These are phyloP conservation scores for Torymus tubicola DNA, from an alignment of 2,888 invertebrate species.

Conservation along the genomic window DNA sequence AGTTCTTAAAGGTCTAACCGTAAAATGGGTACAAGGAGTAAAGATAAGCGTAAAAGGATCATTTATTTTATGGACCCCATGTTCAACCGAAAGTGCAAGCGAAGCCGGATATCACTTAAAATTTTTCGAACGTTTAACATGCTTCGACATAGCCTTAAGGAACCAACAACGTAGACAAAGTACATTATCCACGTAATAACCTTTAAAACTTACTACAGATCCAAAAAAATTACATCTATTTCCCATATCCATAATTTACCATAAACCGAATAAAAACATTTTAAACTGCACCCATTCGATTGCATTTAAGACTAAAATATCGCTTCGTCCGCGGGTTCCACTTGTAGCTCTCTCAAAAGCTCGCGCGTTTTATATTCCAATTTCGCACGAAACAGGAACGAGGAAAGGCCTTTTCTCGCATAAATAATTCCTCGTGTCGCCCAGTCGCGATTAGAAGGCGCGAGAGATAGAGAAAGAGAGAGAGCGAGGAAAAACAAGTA, in stretches of 20 bases:
- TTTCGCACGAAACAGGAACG: neutral
- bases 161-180: slow-evolving; percentile 25
- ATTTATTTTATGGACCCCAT: slow-evolving; percentile 29
- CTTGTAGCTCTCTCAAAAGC: no score
- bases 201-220: no score
- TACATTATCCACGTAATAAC: neutral
- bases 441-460: slow-evolving; percentile 25
- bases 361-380: neutral
- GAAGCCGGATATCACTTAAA: slow-evolving; percentile 20
- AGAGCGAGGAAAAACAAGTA: neutral
- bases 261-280: no score
- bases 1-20: no score
- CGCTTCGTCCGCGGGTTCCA: no score
- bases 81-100: slow-evolving; percentile 23
- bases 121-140: slow-evolving; percentile 41
- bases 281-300: no score
- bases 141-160: slow-evolving; percentile 7
- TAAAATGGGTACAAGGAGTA: no score
- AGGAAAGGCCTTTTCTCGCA: slow-evolving; percentile 10
- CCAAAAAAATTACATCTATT: no score
- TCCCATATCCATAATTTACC: no score
- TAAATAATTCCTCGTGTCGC: slow-evolving; percentile 38
- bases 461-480: neutral
- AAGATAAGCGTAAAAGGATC: slow-evolving; percentile 18
- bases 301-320: no score